Evolutionary conservation across 2,113 vertebrate genomes (phyloP).

Genomic region (Dipodomys merriami): DNA sequence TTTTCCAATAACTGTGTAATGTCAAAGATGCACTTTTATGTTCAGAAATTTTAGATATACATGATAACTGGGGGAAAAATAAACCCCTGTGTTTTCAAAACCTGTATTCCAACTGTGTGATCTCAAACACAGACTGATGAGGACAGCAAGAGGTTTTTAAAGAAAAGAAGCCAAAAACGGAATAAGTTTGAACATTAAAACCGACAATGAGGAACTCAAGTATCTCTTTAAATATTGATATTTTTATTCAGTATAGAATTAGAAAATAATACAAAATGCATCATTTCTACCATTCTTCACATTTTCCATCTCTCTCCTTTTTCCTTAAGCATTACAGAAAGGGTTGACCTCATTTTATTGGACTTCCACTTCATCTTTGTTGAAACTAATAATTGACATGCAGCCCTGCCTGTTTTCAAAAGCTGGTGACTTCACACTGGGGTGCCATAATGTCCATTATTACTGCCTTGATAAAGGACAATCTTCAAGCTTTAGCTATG

Average conservation of each 20-base stretch:
- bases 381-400: neutral
- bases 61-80: neutral
- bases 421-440: neutral
- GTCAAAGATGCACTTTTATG: neutral
- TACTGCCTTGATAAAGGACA: slow-evolving; percentile 34
- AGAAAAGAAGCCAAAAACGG: neutral
- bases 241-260: neutral
- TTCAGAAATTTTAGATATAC: neutral
- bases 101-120: neutral
- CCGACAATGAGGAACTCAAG: neutral
- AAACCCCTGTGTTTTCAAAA: neutral
- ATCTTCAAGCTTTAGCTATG: neutral
- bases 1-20: neutral
- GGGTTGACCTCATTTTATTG: neutral
- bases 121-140: neutral
- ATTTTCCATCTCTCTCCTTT: neutral
- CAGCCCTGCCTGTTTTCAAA: neutral
- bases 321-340: neutral
- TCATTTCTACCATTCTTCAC: neutral
- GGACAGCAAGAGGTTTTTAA: neutral
- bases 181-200: neutral
- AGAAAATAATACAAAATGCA: neutral
- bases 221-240: neutral
- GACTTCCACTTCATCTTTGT: neutral
- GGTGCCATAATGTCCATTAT: neutral